phyloP scores from a whole-genome alignment of 2,888 invertebrate genomes.

The Phorcus lineatus region DNA sequence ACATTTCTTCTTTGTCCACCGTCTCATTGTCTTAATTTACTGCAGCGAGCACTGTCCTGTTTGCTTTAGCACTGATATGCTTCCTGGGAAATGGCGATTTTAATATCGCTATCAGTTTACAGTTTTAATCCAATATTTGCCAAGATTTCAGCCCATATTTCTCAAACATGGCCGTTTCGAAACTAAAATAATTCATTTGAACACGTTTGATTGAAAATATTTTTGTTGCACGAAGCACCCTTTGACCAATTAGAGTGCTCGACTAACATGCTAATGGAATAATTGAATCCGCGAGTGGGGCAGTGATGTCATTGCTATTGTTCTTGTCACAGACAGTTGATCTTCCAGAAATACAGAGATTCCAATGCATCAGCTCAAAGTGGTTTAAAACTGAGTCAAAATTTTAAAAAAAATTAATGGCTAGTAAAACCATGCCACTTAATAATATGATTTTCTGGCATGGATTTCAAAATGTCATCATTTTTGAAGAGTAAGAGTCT shows the following conservation, averaged over 20 bases:
- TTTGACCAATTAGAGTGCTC: neutral
- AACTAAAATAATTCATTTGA: neutral
- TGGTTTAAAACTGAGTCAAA: no score
- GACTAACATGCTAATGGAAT: neutral
- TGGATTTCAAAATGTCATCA: no score
- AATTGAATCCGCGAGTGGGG: neutral
- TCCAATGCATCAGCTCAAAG: no score
- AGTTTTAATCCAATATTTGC: constrained; percentile 7
- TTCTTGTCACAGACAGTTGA: neutral
- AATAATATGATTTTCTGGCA: no score
- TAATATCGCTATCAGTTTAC: neutral
- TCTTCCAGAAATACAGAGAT: no score
- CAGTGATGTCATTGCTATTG: neutral
- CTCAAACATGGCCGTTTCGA: neutral
- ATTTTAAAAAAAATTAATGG: no score
- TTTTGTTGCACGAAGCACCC: neutral
- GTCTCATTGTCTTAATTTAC: constrained; percentile 10
- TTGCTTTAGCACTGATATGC: neutral
- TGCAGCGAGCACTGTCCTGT: neutral
- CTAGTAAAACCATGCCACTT: no score
- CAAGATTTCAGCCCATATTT: neutral
- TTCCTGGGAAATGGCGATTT: neutral
- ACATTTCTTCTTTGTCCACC: neutral
- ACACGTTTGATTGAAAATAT: neutral
- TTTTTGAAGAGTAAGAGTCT: no score